These are phyloP conservation scores for Thereva unica DNA, from an alignment of 2,888 invertebrate genomes.

Conservation along the genomic window DNA sequence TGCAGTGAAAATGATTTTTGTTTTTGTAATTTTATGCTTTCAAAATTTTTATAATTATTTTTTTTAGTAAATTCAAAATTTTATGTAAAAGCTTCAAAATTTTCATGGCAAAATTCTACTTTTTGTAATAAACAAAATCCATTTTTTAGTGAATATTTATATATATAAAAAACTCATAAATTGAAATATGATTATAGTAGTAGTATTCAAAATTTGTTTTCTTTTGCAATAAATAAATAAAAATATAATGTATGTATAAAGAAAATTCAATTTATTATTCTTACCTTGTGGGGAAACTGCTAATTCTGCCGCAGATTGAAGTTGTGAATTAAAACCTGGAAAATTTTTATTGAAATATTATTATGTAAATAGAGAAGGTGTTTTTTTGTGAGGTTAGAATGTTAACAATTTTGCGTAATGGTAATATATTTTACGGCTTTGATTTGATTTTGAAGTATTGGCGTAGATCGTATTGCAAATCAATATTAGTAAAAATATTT, in stretches of 20 bases:
- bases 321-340: conserved; percentile 57
- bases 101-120: too few species aligned
- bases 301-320: conserved; percentile 67
- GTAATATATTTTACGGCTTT: too few species aligned
- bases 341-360: conserved; percentile 7
- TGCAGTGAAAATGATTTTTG: conserved; percentile 55
- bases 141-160: too few species aligned
- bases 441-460: too few species aligned
- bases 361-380: not conserved
- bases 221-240: not conserved
- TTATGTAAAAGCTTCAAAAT: not conserved
- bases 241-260: conserved; percentile 1
- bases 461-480: too few species aligned
- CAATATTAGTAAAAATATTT: too few species aligned
- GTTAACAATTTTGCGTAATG: too few species aligned
- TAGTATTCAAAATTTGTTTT: not conserved
- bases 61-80: not conserved
- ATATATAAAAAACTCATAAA: too few species aligned
- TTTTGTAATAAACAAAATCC: too few species aligned
- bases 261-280: conserved; percentile 59
- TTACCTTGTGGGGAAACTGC: conserved; percentile 88
- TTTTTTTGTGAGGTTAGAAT: not conserved
- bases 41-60: not conserved
- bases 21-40: conserved; percentile 58
- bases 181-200: not conserved